A percentile compares a stretch with the other conserved stretches of the same genome.
phyloP scores from a whole-genome alignment of 2,888 invertebrate species.

The Ochropleura plecta region DNA sequence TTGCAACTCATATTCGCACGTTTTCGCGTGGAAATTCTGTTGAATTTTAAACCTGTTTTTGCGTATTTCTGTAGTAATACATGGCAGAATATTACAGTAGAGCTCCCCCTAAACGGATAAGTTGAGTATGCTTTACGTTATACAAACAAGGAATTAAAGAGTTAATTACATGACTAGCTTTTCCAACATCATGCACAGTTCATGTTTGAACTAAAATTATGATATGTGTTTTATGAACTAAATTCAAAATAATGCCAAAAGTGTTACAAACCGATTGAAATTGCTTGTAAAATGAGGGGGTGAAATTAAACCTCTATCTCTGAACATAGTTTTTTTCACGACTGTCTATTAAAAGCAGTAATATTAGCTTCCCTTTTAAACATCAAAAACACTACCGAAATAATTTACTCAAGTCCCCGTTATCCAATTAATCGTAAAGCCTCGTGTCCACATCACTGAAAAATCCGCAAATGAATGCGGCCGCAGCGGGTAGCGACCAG shows the following conservation, averaged over 20 bases:
- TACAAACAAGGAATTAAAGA: conserved; percentile 24
- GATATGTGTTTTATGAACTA: background rate
- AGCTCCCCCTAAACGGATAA: conserved; percentile 43
- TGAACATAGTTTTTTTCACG: too few relatives aligned
- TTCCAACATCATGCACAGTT: conserved; percentile 5
- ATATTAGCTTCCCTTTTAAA: conserved; percentile 5
- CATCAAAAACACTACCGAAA: conserved; percentile 22
- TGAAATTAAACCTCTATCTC: background rate
- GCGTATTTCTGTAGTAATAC: conserved; percentile 42
- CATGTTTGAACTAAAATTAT: conserved; percentile 8
- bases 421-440: conserved; percentile 64
- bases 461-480: conserved; percentile 69
- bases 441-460: conserved; percentile 64
- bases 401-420: conserved; percentile 37
- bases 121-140: conserved; percentile 32
- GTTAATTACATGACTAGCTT: conserved; percentile 38
- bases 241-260: background rate
- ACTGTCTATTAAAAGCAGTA: background rate
- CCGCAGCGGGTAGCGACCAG: conserved; percentile 64
- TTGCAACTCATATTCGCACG: conserved; percentile 75
- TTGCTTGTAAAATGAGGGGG: background rate
- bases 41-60: conserved; percentile 63
- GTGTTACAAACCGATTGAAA: background rate
- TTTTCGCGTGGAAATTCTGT: conserved; percentile 66
- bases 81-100: conserved; percentile 42